These are phyloP conservation scores for Ameiurus melas DNA, from an alignment of 2,113 vertebrate species.

Conservation along the genomic window DNA sequence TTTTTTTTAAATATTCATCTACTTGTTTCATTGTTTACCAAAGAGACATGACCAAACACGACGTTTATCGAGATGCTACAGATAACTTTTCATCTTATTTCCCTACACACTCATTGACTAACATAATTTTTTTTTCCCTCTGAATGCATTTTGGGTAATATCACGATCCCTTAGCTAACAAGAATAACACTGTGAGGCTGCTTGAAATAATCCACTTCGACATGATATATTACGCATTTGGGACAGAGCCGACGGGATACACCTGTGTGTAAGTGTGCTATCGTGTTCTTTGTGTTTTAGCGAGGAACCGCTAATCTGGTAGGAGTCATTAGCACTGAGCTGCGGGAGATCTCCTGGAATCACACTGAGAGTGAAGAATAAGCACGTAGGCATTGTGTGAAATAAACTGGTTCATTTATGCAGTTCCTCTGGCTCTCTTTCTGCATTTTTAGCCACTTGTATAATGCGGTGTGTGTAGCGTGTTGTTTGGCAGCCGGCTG, in stretches of 20 bases:
- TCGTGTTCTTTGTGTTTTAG: neutral
- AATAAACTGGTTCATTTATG: slow-evolving; percentile 34
- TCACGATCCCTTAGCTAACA: neutral
- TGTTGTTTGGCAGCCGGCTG: neutral
- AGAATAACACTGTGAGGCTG: neutral
- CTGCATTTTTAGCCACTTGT: neutral
- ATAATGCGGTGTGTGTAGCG: neutral
- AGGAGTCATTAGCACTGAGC: neutral
- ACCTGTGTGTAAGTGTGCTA: slow-evolving; percentile 7
- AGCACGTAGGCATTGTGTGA: slow-evolving; percentile 6
- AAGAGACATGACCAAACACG: neutral
- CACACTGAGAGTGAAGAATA: slow-evolving; percentile 19
- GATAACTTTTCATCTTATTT: neutral
- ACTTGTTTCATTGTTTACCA: neutral
- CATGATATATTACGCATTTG: neutral
- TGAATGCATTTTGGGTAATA: neutral
- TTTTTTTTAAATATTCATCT: neutral
- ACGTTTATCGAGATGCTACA: neutral
- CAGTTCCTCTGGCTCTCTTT: neutral
- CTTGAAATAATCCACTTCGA: neutral
- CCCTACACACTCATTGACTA: neutral
- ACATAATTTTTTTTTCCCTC: neutral
- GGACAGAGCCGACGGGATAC: neutral
- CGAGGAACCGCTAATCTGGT: neutral
- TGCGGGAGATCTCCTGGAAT: slow-evolving; percentile 18